Conservation (phyloP, 2,888 invertebrate genomes). For the Coelinius sp. region DNA sequence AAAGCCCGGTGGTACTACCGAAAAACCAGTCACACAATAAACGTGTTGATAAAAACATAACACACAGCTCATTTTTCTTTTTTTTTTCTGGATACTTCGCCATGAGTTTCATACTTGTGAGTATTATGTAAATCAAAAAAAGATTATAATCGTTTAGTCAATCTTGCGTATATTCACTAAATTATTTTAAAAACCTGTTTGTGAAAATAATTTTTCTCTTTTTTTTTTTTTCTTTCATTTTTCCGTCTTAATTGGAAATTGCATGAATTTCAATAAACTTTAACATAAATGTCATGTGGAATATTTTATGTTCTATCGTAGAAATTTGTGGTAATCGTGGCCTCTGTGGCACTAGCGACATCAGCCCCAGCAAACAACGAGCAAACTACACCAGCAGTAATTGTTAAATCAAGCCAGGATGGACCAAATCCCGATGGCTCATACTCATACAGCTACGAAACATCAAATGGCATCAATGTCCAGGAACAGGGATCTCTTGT, state of each 20-base stretch:
- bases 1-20: constrained; percentile 14
- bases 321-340: not conserved
- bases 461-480: constrained; percentile 71
- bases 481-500: constrained; percentile 47
- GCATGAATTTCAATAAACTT: not conserved
- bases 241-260: not conserved
- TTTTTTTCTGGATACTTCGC: not conserved
- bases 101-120: constrained; percentile 4
- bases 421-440: constrained; percentile 67
- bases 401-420: constrained; percentile 60
- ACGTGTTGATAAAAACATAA: constrained; percentile 2
- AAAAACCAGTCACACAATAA: constrained; percentile 14
- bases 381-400: constrained; percentile 52
- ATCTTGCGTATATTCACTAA: constrained; percentile 6
- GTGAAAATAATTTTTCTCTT: not conserved
- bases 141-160: not conserved
- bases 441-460: constrained; percentile 69
- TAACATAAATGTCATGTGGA: not conserved
- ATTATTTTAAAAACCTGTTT: constrained; percentile 7
- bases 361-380: constrained; percentile 52
- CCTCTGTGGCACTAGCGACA: constrained; percentile 45
- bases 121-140: not conserved
- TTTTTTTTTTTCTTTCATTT: not conserved
- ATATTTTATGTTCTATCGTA: not conserved
- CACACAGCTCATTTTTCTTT: not conserved